phyloP scores from a whole-genome alignment of 2,797 vertebrate species.

The Hyperoplus immaculatus region DNA sequence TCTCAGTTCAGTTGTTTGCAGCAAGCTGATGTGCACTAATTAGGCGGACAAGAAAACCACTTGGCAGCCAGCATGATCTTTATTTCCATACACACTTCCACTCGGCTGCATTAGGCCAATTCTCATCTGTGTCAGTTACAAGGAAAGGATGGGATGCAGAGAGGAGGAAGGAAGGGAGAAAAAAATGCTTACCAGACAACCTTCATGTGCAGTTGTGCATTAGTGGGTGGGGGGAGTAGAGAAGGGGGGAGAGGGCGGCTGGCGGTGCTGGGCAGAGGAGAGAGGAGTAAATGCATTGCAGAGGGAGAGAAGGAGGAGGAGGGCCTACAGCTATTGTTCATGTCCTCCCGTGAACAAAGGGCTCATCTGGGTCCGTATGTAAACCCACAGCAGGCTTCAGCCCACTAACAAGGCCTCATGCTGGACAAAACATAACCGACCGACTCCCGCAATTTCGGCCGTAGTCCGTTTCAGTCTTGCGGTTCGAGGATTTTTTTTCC shows the following conservation, averaged over 20 bases:
- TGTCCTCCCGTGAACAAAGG: slow-evolving; percentile 88
- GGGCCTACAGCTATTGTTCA: slow-evolving; percentile 90
- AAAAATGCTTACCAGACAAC: slow-evolving; percentile 83
- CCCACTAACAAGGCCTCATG: slow-evolving; percentile 83
- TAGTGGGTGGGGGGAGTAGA: slow-evolving; percentile 64
- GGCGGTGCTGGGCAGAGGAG: slow-evolving; percentile 80
- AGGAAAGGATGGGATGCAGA: slow-evolving; percentile 62
- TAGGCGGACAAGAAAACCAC: slow-evolving; percentile 68
- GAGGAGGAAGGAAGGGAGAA: slow-evolving; percentile 58
- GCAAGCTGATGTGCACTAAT: slow-evolving; percentile 67
- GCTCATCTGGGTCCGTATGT: slow-evolving; percentile 86
- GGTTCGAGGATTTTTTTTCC: slow-evolving; percentile 60
- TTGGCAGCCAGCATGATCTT: slow-evolving; percentile 69
- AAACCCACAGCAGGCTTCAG: slow-evolving; percentile 84
- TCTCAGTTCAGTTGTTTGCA: slow-evolving; percentile 60
- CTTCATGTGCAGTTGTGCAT: slow-evolving; percentile 81
- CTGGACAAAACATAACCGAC: slow-evolving; percentile 79
- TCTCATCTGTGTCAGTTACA: slow-evolving; percentile 81
- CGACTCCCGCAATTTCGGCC: slow-evolving; percentile 66
- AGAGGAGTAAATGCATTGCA: slow-evolving; percentile 83
- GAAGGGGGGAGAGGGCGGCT: slow-evolving; percentile 68
- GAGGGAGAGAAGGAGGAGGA: slow-evolving; percentile 84
- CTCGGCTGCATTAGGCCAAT: slow-evolving; percentile 76
- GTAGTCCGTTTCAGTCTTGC: slow-evolving; percentile 44
- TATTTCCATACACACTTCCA: slow-evolving; percentile 61